These are phyloP conservation scores for Chrysaora quinquecirrha DNA, from an alignment of 30 jellyfish, hydroid and myxozoan genomes.

Conservation along the genomic window DNA sequence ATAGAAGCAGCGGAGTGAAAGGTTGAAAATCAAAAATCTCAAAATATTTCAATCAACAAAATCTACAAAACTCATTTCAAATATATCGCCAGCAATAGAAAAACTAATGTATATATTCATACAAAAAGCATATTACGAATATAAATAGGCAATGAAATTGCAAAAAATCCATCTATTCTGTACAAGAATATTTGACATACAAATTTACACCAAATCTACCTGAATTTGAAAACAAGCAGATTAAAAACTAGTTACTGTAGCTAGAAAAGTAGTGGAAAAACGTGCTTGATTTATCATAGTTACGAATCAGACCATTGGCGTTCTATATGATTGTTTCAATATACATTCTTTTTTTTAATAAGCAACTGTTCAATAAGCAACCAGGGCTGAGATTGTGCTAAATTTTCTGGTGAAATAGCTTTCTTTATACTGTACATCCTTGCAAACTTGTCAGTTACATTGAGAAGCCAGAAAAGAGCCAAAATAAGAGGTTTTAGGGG, in stretches of 20 bases:
- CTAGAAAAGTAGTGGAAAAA: background rate
- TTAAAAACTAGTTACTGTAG: too few relatives aligned
- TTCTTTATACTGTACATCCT: too few relatives aligned
- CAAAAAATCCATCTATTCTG: conserved; percentile 50
- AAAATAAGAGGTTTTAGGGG: too few relatives aligned
- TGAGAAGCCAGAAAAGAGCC: too few relatives aligned
- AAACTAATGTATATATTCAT: conserved; percentile 27
- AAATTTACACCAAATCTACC: conserved; percentile 11
- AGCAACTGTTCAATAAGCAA: background rate
- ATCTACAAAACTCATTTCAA: background rate
- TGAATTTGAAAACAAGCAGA: too few relatives aligned
- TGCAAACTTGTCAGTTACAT: too few relatives aligned
- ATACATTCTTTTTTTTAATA: background rate
- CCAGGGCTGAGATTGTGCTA: too few relatives aligned
- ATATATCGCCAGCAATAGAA: conserved; percentile 2
- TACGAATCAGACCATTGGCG: background rate
- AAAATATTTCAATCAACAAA: background rate
- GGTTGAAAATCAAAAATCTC: too few relatives aligned
- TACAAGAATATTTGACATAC: conserved; percentile 46
- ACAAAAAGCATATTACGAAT: conserved; percentile 27
- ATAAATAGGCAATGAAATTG: conserved; percentile 57
- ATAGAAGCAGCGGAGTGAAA: too few relatives aligned
- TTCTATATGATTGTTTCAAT: too few relatives aligned
- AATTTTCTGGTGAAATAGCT: too few relatives aligned
- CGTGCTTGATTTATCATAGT: background rate